These are phyloP conservation scores for Bellardia bayeri DNA, from an alignment of 2,888 invertebrate species.

Conservation along the genomic window DNA sequence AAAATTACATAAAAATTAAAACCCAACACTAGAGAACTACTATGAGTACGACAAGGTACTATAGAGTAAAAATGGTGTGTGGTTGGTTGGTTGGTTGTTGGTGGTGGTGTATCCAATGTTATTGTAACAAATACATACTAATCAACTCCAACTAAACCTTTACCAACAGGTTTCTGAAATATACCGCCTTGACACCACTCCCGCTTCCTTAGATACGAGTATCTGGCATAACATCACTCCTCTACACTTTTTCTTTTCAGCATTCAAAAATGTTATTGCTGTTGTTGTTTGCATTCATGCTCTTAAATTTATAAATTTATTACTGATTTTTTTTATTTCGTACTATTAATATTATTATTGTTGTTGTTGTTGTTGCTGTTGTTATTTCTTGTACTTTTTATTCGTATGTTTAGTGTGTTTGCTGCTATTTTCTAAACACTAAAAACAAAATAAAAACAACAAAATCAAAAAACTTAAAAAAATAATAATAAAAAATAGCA, in stretches of 20 bases:
- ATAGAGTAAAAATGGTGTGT: not conserved
- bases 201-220: not conserved
- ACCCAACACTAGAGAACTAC: constrained; percentile 1
- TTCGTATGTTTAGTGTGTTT: constrained; percentile 15
- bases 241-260: not conserved
- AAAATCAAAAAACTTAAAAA: constrained; percentile 15
- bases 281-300: constrained; percentile 19
- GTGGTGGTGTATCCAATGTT: constrained; percentile 28
- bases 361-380: not conserved
- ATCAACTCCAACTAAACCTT: constrained; percentile 45
- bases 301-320: constrained; percentile 26
- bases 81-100: too few species aligned
- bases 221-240: not conserved
- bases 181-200: constrained; percentile 36
- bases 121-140: constrained; percentile 49
- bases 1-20: constrained; percentile 21
- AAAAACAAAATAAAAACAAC: constrained; percentile 9
- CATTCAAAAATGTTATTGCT: constrained; percentile 3
- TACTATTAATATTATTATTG: not conserved
- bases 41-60: not conserved
- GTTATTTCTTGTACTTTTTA: not conserved
- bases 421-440: constrained; percentile 36
- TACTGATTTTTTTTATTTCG: constrained; percentile 21
- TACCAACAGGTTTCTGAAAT: constrained; percentile 59
- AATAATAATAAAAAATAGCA: constrained; percentile 15